Evolutionary conservation across 2,888 invertebrate genomes (phyloP).

Genomic region (Fissipunctia ypsillon): DNA sequence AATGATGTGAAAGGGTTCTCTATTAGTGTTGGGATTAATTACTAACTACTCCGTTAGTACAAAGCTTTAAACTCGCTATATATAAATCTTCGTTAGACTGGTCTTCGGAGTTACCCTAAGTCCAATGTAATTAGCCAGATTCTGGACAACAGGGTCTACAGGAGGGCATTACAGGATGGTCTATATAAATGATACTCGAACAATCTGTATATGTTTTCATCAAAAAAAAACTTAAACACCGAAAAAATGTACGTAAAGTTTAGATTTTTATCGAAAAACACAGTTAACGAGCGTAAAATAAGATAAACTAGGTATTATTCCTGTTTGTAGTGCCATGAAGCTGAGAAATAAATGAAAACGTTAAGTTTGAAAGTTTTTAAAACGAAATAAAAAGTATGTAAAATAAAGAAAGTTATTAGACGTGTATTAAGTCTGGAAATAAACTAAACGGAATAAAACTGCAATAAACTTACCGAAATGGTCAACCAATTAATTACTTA

Average conservation of each 20-base stretch:
- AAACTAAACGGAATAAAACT: neutral
- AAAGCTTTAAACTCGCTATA: slow-evolving; percentile 6
- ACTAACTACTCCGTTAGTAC: slow-evolving; percentile 3
- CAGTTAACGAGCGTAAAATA: neutral
- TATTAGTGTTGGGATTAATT: slow-evolving; percentile 24
- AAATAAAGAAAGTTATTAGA: neutral
- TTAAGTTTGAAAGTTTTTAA: neutral
- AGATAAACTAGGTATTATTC: neutral
- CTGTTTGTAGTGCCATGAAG: neutral
- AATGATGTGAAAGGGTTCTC: slow-evolving; percentile 22
- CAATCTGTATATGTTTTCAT: neutral
- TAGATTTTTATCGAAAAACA: neutral
- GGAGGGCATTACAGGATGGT: neutral
- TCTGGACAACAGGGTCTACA: neutral
- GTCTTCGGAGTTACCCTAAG: neutral
- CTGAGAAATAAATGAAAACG: neutral
- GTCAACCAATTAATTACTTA: neutral
- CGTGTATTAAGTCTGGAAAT: neutral
- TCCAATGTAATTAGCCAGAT: neutral
- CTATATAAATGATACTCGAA: no score
- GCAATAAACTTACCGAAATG: neutral
- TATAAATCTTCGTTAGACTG: slow-evolving; percentile 26
- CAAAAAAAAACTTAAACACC: neutral
- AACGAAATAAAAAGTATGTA: neutral
- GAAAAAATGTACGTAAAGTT: neutral